Conservation (phyloP, 1,140 invertebrate species). For the Schlechtendalia chinensis region DNA sequence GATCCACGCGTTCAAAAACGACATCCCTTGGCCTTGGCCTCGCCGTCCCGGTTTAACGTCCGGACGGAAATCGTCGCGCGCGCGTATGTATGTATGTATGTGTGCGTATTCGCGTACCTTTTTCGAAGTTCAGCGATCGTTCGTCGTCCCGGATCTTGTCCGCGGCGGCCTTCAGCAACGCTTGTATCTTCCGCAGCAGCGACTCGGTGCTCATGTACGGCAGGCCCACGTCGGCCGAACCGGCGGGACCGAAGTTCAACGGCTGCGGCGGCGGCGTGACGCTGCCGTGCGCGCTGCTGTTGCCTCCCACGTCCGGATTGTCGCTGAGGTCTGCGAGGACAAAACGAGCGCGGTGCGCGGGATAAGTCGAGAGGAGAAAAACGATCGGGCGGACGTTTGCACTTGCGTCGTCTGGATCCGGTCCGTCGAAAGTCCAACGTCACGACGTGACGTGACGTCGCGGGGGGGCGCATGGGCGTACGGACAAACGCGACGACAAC, state of each 20-base stretch:
- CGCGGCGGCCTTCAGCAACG: slow-evolving; percentile 88
- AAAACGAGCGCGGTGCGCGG: too few relatives aligned
- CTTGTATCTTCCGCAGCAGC: slow-evolving; percentile 90
- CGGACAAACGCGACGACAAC: too few relatives aligned
- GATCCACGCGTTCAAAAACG: too few relatives aligned
- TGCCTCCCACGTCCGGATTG: slow-evolving; percentile 61
- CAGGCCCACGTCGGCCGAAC: slow-evolving; percentile 57
- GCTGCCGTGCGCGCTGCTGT: slow-evolving; percentile 62
- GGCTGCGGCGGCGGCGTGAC: slow-evolving; percentile 70
- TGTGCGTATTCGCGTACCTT: slow-evolving; percentile 75
- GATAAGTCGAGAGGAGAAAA: too few relatives aligned
- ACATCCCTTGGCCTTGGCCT: too few relatives aligned
- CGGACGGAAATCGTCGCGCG: too few relatives aligned
- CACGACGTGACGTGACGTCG: too few relatives aligned
- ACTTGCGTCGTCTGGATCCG: too few relatives aligned
- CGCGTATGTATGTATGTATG: too few relatives aligned
- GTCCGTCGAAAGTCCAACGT: too few relatives aligned
- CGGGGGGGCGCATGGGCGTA: too few relatives aligned
- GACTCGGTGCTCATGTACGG: slow-evolving; percentile 77
- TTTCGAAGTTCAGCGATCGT: slow-evolving; percentile 91
- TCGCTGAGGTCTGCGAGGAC: slow-evolving; percentile 67
- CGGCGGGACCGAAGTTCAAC: slow-evolving; percentile 63
- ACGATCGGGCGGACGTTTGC: too few relatives aligned
- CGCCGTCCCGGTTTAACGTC: neutral
- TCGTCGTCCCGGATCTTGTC: slow-evolving; percentile 94